Conservation (phyloP, 2,888 invertebrate genomes). For the Mimumesa dahlbomi region DNA sequence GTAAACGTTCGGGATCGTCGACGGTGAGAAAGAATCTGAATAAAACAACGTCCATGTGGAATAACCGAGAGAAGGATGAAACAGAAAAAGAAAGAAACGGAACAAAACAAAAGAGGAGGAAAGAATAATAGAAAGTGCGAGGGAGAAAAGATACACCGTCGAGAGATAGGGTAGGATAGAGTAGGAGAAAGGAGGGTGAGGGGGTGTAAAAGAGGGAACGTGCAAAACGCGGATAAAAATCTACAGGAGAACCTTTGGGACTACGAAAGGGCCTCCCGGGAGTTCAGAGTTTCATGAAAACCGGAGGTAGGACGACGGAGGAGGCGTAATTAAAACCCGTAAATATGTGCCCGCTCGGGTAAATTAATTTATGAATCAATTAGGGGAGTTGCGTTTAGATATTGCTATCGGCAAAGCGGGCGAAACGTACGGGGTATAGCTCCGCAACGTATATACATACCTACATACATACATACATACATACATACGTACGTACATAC, state of each 20-base stretch:
- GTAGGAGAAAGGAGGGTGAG: not conserved
- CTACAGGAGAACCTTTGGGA: conserved; percentile 22
- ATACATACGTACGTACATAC: too few relatives aligned
- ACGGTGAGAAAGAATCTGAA: conserved; percentile 38
- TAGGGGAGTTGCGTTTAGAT: conserved; percentile 69
- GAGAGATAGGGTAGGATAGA: not conserved
- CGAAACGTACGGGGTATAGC: conserved; percentile 4
- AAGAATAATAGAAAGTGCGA: too few relatives aligned
- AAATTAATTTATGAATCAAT: conserved; percentile 77
- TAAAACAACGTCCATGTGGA: conserved; percentile 46
- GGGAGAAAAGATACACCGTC: too few relatives aligned
- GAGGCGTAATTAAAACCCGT: conserved; percentile 58
- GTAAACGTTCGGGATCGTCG: not conserved
- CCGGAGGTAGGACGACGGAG: not conserved
- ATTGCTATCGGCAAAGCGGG: conserved; percentile 60
- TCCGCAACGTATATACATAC: too few relatives aligned
- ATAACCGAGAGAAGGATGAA: conserved; percentile 2
- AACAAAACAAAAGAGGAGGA: too few relatives aligned
- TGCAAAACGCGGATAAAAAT: conserved; percentile 35
- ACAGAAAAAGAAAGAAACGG: not conserved
- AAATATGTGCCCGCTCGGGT: conserved; percentile 54
- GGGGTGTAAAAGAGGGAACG: not conserved
- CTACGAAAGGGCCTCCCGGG: conserved; percentile 10
- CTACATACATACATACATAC: too few relatives aligned
- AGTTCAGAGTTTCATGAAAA: conserved; percentile 5